Evolutionary conservation across 64 coral and sea anemone genomes (phyloP), one percentile per base, ranked within the genome.

Genomic region (Porites australiensis): DNA sequence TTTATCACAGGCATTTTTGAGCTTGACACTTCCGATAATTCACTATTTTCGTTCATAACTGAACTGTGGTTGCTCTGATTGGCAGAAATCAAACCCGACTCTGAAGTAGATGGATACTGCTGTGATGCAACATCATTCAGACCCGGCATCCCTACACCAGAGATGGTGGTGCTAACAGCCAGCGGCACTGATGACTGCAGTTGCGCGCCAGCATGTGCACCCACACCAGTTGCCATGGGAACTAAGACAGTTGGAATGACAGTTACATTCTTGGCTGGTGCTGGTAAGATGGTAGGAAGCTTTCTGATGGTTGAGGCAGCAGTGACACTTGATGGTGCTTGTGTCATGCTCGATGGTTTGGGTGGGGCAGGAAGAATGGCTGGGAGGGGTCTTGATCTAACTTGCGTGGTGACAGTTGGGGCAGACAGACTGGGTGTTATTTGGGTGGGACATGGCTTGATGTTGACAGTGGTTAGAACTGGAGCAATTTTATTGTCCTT

Each of bases 351-450:
- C 14, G 83, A 57, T 67, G 91, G 88, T 64, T 98, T 98, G 11
- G 95, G 95, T 12, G 95, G 95, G 7, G 95, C 95, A 68, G 95
- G 95, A 10, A 98, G 50, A 49, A 98, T 90, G 19, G 95, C 80
- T 20, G 92, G 95, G 2, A 98, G 82, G 13, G 95, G 95, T 72
- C 95, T 90, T 14, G 95, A 79, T 65, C 95, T 83, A 2, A 94
- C 95, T 22, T 97, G 95, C 66, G 91, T 97, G 68, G 95, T 94
- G 44, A 90, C 51, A 22, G 88, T 87, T 58, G 91, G 74, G 50
- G 91, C 66, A 67, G 92, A 55, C 10, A 81, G 87, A 80, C 89
- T 93, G 68, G 95, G 91, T 55, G 89, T 87, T 1, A 88, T 85
- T 52, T 87, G 83, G 48, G 75, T 60, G 49, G 95, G 74, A 19